Base-by-base conservation (phyloP, 1,140 invertebrate genomes). In the Agrilus planipennis region DNA sequence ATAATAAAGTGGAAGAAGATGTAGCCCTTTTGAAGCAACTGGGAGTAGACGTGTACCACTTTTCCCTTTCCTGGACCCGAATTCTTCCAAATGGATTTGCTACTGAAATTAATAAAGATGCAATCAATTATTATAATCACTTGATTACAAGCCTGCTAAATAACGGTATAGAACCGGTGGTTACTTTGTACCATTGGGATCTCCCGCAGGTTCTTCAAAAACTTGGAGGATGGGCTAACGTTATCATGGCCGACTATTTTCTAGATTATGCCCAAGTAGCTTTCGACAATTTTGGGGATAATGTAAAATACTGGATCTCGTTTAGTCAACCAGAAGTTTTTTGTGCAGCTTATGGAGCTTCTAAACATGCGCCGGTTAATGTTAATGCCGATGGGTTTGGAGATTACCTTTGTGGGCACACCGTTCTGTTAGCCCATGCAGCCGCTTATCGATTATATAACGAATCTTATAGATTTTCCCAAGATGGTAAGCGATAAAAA, bases 401-500 rank as follows among this genome's bases (percentile, higher is more conserved):
- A 0, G 68, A 73, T 41, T 79, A 79, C 49, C 57, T 74, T 1
- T 77, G 74, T 44, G 72, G 65, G 0, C 76, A 79, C 47, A 77
- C 73, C 50, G 45, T 77, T 10, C 51, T 80, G 2, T 71, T 72
- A 49, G 70, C 77, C 0, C 78, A 81, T 50, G 77, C 76, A 0
- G 72, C 67, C 50, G 74, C 67, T 7, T 78, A 75, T 41, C 71
- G 73, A 45, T 64, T 84, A 40, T 85, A 81, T 47, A 62, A 81
- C n/a, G n/a, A n/a, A n/a, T n/a, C n/a, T n/a, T n/a, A n/a, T n/a
- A n/a, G n/a, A n/a, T n/a, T n/a, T n/a, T n/a, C n/a, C n/a, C n/a
- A n/a, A n/a, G n/a, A n/a, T n/a, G n/a, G n/a, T n/a, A n/a, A n/a
- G n/a, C n/a, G n/a, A n/a, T n/a, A n/a, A n/a, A n/a, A n/a, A n/a